Evolutionary conservation across 2,888 invertebrate genomes (phyloP).

Genomic region (Athetis lepigone): DNA sequence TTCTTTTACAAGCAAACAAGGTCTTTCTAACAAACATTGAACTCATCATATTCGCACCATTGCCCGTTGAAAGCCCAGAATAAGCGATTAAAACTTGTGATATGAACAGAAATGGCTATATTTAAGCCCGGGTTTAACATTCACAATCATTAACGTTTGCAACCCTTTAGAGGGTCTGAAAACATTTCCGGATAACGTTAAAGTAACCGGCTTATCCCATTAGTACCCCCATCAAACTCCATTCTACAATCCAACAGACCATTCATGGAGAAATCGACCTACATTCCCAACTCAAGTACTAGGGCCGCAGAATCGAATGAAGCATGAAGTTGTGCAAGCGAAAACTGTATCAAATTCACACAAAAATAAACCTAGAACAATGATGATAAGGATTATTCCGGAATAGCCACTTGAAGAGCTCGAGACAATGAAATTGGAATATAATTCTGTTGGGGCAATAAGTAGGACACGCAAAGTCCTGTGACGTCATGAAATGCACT

Average conservation of each 20-base stretch:
- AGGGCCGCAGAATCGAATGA: conserved; percentile 47
- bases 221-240: conserved; percentile 52
- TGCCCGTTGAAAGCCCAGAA: conserved; percentile 3
- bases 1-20: too few species aligned
- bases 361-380: conserved; percentile 36
- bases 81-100: conserved; percentile 31
- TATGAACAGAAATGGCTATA: conserved; percentile 35
- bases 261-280: conserved; percentile 71
- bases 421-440: conserved; percentile 61
- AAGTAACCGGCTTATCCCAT: conserved; percentile 41
- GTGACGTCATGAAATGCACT: conserved; percentile 76
- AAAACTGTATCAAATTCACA: conserved; percentile 32
- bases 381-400: conserved; percentile 32
- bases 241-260: conserved; percentile 67
- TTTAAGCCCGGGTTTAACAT: conserved; percentile 30
- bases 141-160: conserved; percentile 39
- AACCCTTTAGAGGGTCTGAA: conserved; percentile 40
- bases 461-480: conserved; percentile 68
- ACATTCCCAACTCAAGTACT: conserved; percentile 63
- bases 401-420: conserved; percentile 11
- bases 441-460: conserved; percentile 61
- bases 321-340: conserved; percentile 41
- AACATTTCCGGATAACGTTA: conserved; percentile 51
- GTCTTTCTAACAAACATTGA: too few species aligned
- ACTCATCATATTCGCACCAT: conserved; percentile 4